phyloP scores from a whole-genome alignment of 2,113 vertebrate genomes.

The Hemichromis elongatus region DNA sequence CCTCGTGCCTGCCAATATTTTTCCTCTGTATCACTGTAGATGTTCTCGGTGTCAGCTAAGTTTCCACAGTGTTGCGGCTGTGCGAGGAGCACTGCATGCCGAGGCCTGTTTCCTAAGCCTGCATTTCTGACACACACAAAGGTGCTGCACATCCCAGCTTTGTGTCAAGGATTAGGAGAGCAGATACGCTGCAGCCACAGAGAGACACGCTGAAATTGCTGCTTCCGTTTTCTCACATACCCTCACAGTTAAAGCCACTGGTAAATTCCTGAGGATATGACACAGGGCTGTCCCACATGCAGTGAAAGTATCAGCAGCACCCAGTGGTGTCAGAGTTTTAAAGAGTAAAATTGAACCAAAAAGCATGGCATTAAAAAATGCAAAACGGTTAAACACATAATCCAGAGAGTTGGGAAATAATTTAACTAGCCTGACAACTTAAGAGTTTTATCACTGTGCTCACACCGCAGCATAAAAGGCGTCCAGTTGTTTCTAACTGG shows the following conservation, averaged over 20 bases:
- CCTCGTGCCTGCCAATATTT: constrained; percentile 20
- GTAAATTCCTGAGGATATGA: constrained; percentile 20
- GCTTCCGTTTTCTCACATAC: constrained; percentile 56
- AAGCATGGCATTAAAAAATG: neutral
- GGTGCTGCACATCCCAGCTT: constrained; percentile 71
- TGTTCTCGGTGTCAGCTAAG: constrained; percentile 59
- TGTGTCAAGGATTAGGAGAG: constrained; percentile 70
- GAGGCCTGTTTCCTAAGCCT: constrained; percentile 59
- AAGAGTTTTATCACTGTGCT: constrained; percentile 41
- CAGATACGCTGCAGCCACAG: constrained; percentile 60
- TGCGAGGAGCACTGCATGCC: constrained; percentile 44
- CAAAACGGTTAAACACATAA: constrained; percentile 19
- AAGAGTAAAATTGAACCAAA: constrained; percentile 2
- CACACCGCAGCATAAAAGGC: constrained; percentile 20
- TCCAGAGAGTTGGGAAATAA: constrained; percentile 10
- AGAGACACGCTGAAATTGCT: constrained; percentile 43
- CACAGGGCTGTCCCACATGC: neutral
- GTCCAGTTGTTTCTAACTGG: constrained; percentile 35
- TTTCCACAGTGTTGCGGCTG: constrained; percentile 50
- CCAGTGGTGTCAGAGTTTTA: neutral
- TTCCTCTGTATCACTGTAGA: constrained; percentile 40
- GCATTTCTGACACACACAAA: constrained; percentile 68
- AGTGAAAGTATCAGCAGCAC: neutral
- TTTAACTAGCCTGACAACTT: constrained; percentile 47
- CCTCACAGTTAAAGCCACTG: constrained; percentile 1